Evolutionary conservation across 2,113 vertebrate species (phyloP), one percentile per base, ranked within the genome.

Genomic region (Corythoichthys intestinalis): DNA sequence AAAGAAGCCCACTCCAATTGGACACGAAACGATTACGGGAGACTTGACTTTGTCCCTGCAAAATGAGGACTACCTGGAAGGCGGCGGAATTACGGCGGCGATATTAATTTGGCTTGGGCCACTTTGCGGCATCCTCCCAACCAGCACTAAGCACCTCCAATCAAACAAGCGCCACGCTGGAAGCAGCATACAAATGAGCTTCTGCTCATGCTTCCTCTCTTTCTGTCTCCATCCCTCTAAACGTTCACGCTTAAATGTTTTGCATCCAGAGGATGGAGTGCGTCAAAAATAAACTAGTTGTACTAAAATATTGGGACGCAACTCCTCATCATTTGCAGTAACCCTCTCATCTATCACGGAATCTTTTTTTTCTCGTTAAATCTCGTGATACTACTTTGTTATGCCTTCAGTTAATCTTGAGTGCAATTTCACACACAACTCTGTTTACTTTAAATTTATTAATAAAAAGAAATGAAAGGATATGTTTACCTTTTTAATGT

Each of bases 141-240:
- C 80, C 82, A 70, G 77, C 87, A 75, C 79, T 86, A 86, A 83
- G 83, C 83, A 83, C 87, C 80, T 80, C 80, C 85, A 86, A 88
- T 90, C 88, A 88, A 88, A 87, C 83, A 83, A 84, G 87, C 81
- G 64, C 85, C 78, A 74, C 86, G 74, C 80, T 84, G 82, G 84
- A 88, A 88, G 83, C 83, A 79, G 89, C 87, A 91, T 91, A 91
- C 85, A 87, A 86, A 92, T 89, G 88, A 90, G 83, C 83, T 80
- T 83, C 66, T 60, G 70, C 68, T 78, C 71, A 46, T 71, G 64
- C 72, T 68, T 49, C 75, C 69, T 69, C 13, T 48, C 72, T 50
- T 57, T 70, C 77, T 82, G 83, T 83, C 84, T 83, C 67, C 75
- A 79, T 74, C 73, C 66, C 79, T 84, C 84, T 71, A 76, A 76